Evolutionary conservation across 2,113 vertebrate genomes (phyloP), one percentile per base, ranked within the genome.

Genomic region (Eurypyga helias): DNA sequence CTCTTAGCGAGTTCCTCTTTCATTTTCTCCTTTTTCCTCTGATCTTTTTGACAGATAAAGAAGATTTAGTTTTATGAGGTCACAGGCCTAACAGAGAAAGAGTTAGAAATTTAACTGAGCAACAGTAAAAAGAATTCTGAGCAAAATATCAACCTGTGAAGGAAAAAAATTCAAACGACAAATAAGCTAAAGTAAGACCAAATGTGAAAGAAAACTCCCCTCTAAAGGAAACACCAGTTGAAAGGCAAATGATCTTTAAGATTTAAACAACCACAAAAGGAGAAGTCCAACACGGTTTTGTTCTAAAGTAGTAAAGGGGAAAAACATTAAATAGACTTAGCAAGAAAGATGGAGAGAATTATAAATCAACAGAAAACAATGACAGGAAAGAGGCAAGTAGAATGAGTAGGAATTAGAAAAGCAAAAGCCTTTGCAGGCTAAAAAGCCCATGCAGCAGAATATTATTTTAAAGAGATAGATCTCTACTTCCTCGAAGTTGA

Each of bases 171-270:
- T 83, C 64, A 80, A 66, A 84, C 89, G 83, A 89, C 79, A 93
- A 96, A 93, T 83, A 90, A 90, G 19, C 25, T 72, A 75, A 95
- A 94, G 33, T 90, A 81, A 81, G 38, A 79, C 3, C 5, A 36
- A 16, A 49, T 84, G 67, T 78, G 51, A 95, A 88, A 90, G 61
- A 52, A 91, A 73, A 55, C 10, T 92, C 13, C 10, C 3, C 20
- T 73, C 33, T 87, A 67, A 80, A 90, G 82, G 31, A 83, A 26
- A 65, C 12, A 11, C 67, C 69, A 94, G 85, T 94, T 81, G 60
- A 93, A 95, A 95, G 46, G 20, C 25, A 92, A 77, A 61, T 48
- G 36, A 69, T 85, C 62, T 89, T 89, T 87, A 66, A 89, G 71
- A 80, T 89, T 62, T 87, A 70, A 94, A 79, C 17, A 75, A 51